Conservation (phyloP, 2,113 vertebrate species). For the Coracopsis vasa region DNA sequence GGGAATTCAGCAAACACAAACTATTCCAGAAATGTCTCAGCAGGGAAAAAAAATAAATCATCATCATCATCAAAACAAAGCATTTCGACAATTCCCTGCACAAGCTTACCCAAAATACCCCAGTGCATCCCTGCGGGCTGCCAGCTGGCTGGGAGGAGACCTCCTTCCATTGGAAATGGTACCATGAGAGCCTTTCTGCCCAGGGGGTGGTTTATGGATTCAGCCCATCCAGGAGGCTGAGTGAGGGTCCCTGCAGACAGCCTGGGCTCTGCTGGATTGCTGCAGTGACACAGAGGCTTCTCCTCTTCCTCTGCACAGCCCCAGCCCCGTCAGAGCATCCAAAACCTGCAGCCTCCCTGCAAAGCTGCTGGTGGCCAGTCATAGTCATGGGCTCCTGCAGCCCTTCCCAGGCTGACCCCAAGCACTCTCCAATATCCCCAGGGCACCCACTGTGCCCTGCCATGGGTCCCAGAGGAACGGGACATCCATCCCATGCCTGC, state of each 20-base stretch:
- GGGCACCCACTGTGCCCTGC: not conserved
- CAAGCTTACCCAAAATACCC: constrained; percentile 17
- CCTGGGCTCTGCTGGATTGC: not conserved
- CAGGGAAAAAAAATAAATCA: not conserved
- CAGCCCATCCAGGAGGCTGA: not conserved
- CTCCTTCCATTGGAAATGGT: not conserved
- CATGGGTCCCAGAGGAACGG: not conserved
- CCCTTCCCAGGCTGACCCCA: not conserved
- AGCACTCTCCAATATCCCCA: not conserved
- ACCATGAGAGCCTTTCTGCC: not conserved
- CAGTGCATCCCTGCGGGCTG: not conserved
- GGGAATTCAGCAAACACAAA: constrained; percentile 45
- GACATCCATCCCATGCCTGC: not conserved
- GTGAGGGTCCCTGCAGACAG: not conserved
- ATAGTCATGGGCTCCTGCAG: accelerated
- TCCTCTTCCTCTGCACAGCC: not conserved
- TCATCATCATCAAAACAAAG: constrained; percentile 6
- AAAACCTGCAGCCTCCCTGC: not conserved
- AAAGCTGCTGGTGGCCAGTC: not conserved
- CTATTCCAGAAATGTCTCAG: constrained; percentile 39
- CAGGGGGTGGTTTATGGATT: not conserved
- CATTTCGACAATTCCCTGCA: constrained; percentile 42
- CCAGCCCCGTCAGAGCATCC: not conserved
- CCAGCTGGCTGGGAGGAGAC: not conserved
- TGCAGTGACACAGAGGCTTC: not conserved